Evolutionary conservation across 1,140 invertebrate genomes (phyloP), one percentile per base, ranked within the genome.

Genomic region (Streblospio benedicti): DNA sequence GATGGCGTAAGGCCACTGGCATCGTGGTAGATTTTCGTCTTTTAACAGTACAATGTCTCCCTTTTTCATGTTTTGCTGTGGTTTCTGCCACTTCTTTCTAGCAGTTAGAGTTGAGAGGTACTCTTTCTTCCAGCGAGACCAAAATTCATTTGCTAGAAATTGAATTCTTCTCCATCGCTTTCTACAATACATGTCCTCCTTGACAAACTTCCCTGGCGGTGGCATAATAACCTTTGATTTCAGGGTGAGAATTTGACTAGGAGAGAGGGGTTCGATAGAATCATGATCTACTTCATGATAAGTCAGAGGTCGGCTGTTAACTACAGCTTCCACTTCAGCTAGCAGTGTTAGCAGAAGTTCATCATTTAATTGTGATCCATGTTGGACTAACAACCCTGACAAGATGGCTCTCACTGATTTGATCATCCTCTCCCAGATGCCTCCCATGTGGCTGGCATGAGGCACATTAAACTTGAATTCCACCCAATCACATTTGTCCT

Each of bases 381-480:
- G 14, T 23, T 18, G 28, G n/a, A 4, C 16, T 23, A 71, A 47
- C 28, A 69, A 54, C 9, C 56, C 35, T 30, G 66, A 63, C n/a
- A 69, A 59, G n/a, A 68, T 66, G 4, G 62, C 45, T 41, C 65
- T 47, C 25, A 61, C 47, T 4, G 63, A 52, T 2, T 65, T 64
- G 23, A 71, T 66, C 61, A 66, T 62, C 27, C 68, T 50, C 44
- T 71, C 69, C 69, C 67, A 71, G 9, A 60, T 50, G 0, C 59
- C 5, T 2, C 43, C 12, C 4, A 49, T 50, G 18, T 64, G 60
- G 20, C 60, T 64, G 9, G 59, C 57, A 6, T 31, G 33, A 4
- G 59, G 55, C 25, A 32, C 31, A 62, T 44, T n/a, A 50, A 62
- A 0, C 55, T 56, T 30, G 49, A 62, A 16, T n/a, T n/a, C n/a